Evolutionary conservation across 2,888 invertebrate genomes (phyloP).

Genomic region (Neoscelio sp.): DNA sequence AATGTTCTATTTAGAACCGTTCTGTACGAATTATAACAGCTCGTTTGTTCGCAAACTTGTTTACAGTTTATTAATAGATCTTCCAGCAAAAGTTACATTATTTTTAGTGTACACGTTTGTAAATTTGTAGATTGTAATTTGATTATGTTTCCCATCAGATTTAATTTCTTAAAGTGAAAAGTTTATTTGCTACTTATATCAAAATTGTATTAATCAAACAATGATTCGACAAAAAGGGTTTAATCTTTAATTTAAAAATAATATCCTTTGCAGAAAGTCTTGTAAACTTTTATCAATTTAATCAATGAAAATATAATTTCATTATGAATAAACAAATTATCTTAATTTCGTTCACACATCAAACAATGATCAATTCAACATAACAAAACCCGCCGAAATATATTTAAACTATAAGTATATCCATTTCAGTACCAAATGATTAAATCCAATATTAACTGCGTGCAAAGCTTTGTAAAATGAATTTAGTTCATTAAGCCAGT

Average conservation of each 20-base stretch:
- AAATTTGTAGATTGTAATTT: too few relatives aligned
- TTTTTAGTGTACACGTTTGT: too few relatives aligned
- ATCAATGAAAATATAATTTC: too few relatives aligned
- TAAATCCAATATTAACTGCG: conserved; percentile 33
- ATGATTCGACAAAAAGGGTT: background rate
- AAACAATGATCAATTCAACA: conserved; percentile 11
- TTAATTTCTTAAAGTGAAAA: too few relatives aligned
- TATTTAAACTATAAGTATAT: conserved; percentile 40
- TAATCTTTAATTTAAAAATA: too few relatives aligned
- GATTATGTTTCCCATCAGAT: too few relatives aligned
- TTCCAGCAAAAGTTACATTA: background rate
- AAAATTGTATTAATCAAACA: background rate
- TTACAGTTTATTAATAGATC: conserved; percentile 7
- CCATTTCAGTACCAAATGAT: conserved; percentile 42
- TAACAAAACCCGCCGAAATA: conserved; percentile 11
- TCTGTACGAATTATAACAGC: background rate
- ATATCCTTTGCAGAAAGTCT: too few relatives aligned
- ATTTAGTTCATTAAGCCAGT: conserved; percentile 50
- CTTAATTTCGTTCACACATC: too few relatives aligned
- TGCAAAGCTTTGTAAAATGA: conserved; percentile 38
- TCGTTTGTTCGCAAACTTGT: background rate
- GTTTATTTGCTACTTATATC: too few relatives aligned
- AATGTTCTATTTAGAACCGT: conserved; percentile 3
- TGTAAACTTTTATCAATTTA: too few relatives aligned
- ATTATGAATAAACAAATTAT: too few relatives aligned